Evolutionary conservation across 2,888 invertebrate species (phyloP).

Genomic region (Hypena proboscidalis): DNA sequence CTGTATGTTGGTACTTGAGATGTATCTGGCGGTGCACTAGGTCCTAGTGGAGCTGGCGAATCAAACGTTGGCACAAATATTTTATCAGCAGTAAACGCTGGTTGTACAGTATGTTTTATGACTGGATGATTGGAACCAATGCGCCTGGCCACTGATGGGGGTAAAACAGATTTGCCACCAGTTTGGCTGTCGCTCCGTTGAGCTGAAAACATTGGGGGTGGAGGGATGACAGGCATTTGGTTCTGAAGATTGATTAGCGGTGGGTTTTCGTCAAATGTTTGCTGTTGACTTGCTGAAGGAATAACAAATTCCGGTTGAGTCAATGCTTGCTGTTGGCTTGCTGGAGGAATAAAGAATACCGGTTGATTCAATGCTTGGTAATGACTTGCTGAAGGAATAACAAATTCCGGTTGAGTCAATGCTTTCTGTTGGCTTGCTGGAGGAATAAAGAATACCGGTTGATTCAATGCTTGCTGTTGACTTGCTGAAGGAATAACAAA

Average conservation of each 20-base stretch:
- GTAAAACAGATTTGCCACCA: conserved; percentile 65
- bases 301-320: conserved; percentile 12
- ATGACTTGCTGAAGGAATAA: conserved; percentile 15
- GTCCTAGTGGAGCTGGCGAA: neutral
- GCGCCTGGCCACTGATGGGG: conserved; percentile 76
- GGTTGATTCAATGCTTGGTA: no score
- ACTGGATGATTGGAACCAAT: conserved; percentile 67
- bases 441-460: no score
- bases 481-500: conserved; percentile 11
- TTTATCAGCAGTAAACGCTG: conserved; percentile 50
- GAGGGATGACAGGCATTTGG: conserved; percentile 58
- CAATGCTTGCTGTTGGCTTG: conserved; percentile 20
- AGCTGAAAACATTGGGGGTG: conserved; percentile 76
- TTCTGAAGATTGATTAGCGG: conserved; percentile 18
- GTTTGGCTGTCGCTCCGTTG: conserved; percentile 49
- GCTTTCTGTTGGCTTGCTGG: no score
- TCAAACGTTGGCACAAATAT: conserved; percentile 64
- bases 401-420: conserved; percentile 11
- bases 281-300: conserved; percentile 12
- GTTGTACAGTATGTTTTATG: conserved; percentile 55
- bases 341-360: no score
- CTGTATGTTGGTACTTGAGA: conserved; percentile 12
- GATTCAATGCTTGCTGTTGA: no score
- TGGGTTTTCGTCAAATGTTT: conserved; percentile 17
- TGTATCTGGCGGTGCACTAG: conserved; percentile 11